Percentiles rank a stretch among this genome's conserved stretches.
These are phyloP conservation scores for Battus philenor DNA, from an alignment of 1,140 invertebrate genomes.

Conservation along the genomic window DNA sequence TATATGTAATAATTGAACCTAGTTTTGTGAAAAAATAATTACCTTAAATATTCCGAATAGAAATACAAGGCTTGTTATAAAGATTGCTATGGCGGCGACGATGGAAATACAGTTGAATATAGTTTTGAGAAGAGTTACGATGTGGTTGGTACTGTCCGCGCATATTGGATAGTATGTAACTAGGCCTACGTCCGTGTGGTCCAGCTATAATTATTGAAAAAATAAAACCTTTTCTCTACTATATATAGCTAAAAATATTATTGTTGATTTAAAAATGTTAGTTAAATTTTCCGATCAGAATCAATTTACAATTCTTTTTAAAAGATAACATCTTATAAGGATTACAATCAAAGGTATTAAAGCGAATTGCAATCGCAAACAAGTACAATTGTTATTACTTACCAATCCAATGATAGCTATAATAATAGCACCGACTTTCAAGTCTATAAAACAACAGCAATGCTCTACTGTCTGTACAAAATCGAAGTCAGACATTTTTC, in stretches of 20 bases:
- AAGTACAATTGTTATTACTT: constrained; percentile 12
- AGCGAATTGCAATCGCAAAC: neutral
- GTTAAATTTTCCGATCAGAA: no score
- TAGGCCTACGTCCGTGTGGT: neutral
- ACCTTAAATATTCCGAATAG: constrained; percentile 17
- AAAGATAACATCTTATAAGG: no score
- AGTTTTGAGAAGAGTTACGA: neutral
- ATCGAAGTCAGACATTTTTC: constrained; percentile 23
- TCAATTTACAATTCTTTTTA: no score
- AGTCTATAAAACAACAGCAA: constrained; percentile 26
- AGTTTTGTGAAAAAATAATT: no score
- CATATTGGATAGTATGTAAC: constrained; percentile 5
- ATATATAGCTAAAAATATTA: no score
- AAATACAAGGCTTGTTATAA: constrained; percentile 22
- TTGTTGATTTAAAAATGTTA: no score
- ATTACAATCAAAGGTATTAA: no score
- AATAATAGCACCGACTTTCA: constrained; percentile 25
- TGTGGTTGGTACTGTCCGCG: neutral
- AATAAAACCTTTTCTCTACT: no score
- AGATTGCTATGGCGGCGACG: constrained; percentile 5
- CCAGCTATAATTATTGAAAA: constrained; percentile 2
- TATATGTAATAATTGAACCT: no score
- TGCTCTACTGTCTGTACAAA: constrained; percentile 16
- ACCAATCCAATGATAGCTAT: constrained; percentile 24
- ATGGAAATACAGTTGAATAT: constrained; percentile 1